These are phyloP conservation scores for Dasypogon diadema DNA, from an alignment of 2,888 invertebrate genomes.

Conservation along the genomic window DNA sequence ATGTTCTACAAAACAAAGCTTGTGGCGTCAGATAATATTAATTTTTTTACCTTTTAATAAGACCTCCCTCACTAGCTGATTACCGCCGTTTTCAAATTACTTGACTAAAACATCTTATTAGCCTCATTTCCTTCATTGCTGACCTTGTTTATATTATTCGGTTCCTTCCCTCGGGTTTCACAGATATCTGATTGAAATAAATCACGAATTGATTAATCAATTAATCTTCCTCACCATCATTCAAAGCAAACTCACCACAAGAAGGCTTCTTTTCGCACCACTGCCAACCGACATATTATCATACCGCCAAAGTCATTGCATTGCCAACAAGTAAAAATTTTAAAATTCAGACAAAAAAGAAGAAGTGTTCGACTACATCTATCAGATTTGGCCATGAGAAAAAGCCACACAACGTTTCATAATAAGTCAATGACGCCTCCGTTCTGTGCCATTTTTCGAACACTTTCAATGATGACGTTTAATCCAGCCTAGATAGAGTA, in stretches of 20 bases:
- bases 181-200: neutral
- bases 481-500: conserved; percentile 32
- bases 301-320: neutral
- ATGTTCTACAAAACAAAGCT: too few species aligned
- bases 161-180: neutral
- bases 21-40: too few species aligned
- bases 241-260: neutral
- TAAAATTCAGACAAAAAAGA: conserved; percentile 4
- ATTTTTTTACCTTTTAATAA: too few species aligned
- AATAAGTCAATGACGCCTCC: conserved; percentile 50
- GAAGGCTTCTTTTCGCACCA: neutral
- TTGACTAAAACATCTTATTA: too few species aligned
- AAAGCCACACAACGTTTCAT: conserved; percentile 43
- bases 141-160: neutral
- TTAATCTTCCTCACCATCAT: neutral
- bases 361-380: conserved; percentile 1
- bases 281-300: neutral
- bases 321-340: neutral
- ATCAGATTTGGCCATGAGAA: conserved; percentile 47
- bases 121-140: neutral
- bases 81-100: too few species aligned
- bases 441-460: conserved; percentile 49
- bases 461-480: conserved; percentile 53
- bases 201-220: neutral
- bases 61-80: too few species aligned